Evolutionary conservation across 1,140 invertebrate species (phyloP).

Genomic region (Bombus waltoni): DNA sequence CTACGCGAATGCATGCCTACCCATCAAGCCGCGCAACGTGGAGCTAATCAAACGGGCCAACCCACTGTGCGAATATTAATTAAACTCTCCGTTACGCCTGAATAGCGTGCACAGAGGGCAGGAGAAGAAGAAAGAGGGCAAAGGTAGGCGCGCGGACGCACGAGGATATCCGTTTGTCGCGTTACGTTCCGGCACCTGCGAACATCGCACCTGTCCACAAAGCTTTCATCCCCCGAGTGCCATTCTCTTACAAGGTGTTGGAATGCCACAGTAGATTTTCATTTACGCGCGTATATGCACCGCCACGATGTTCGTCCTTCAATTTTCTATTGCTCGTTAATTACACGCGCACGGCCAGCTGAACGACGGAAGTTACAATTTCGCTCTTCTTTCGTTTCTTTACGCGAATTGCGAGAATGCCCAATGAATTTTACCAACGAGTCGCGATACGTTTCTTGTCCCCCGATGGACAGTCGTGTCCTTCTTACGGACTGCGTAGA

Average conservation of each 20-base stretch:
- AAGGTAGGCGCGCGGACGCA: conserved; percentile 20
- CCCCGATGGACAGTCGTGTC: fast-evolving
- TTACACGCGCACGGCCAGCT: no score
- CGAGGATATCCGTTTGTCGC: conserved; percentile 47
- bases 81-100: conserved; percentile 77
- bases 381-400: no score
- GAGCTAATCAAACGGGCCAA: conserved; percentile 78
- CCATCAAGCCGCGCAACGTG: conserved; percentile 75
- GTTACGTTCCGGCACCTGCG: conserved; percentile 37
- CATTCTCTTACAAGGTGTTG: neutral
- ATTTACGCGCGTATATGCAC: fast-evolving
- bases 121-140: conserved; percentile 50
- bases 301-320: neutral
- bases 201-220: conserved; percentile 35
- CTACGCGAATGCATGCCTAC: conserved; percentile 74
- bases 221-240: neutral
- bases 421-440: no score
- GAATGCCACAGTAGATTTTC: neutral
- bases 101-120: conserved; percentile 68
- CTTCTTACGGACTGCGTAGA: no score
- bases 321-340: neutral
- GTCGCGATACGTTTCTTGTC: no score
- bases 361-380: no score
- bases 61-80: conserved; percentile 79
- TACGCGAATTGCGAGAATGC: no score